Base-by-base conservation (phyloP, 2,113 vertebrate species). In the Zosterops hypoxanthus region DNA sequence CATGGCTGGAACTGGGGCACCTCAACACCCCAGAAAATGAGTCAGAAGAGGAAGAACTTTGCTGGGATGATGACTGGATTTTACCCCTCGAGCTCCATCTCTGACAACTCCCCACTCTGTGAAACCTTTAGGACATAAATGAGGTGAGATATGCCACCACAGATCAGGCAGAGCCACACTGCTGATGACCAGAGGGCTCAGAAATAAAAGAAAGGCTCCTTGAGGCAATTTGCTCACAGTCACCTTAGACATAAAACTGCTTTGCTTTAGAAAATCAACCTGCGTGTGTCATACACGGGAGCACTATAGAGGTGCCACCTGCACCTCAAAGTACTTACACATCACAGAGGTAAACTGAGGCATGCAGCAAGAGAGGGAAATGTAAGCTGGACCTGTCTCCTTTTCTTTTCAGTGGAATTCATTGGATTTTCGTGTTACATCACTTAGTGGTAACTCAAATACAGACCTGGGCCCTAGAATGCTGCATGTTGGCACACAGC, bases 381-480 rank as follows among this genome's bases (percentile, higher is more conserved):
- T 0, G 0, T 22, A 70, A 61, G 14, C 0, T 36, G 21, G 31
- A 64, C 6, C 8, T 23, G 7, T 4, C 4, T 20, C 4, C 3
- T 70, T 88, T 77, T 33, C 3, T 17, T 81, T 65, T 39, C 26
- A 29, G 29, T 78, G 20, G 28, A 49, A 91, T 25, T 89, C 11
- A 19, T 86, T 59, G 39, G 21, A 52, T 59, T 89, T 86, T 36
- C 53, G 17, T 63, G 9, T 55, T 34, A 1, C 2, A 50, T 13
- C 10, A 8, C 5, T 41, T 49, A 26, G 22, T 4, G 17, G 1
- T 17, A 55, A 15, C 9, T 18, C 31, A 72, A 21, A 34, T 26
- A 19, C 0, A 23, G 24, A 75, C 2, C 0, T 2, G 12, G 11
- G 14, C 22, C 6, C 22, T 16, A 9, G 24, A 17, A 41, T n/a